Base-by-base conservation (phyloP, 2,113 vertebrate genomes). In the Cynopterus brachyotis region DNA sequence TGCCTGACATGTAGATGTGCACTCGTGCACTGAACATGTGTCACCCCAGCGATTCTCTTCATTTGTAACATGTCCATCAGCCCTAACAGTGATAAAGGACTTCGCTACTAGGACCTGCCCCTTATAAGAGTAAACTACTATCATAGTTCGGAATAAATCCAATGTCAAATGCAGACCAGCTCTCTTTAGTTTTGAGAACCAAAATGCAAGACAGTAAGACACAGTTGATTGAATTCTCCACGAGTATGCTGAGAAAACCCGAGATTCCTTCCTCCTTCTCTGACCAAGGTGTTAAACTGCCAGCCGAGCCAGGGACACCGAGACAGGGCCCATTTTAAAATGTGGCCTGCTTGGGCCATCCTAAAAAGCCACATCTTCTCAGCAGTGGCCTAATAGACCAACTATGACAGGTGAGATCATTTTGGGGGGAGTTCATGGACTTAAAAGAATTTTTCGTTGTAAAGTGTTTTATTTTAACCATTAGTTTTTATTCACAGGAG, bases 341-440 rank as follows among this genome's bases (percentile, higher is more conserved):
- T 10, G 35, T 32, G 26, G 12, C 26, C 80, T 35, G 24, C 40
- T n/a, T 0, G 8, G 64, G 30, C 47, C 28, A 16, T 32, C 59
- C 32, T n/a, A 1, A 13, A 37, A 53, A 53, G 30, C 66, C 9
- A 6, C 47, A 1, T 67, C 45, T 82, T 70, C 73, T n/a, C 3
- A 0, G 47, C 16, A n/a, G 53, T 9, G 45, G 59, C 17, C 26
- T n/a, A 0, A 0, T 8, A 40, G 64, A 57, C 24, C 0, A 0
- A 9, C 55, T 45, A 0, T 11, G 26, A 11, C 42, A 82, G 13
- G 26, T 5, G 55, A 82, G 53, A 40, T 57, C 67, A 17, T 12
- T 59, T 17, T 6, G 50, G 24, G 30, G 19, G n/a, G 28, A 50
- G 17, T 35, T 57, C 66, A 26, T 1, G 5, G 55, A 20, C 32